Conservation (phyloP, 2,888 invertebrate species). For the Pristionchus japonicus region DNA sequence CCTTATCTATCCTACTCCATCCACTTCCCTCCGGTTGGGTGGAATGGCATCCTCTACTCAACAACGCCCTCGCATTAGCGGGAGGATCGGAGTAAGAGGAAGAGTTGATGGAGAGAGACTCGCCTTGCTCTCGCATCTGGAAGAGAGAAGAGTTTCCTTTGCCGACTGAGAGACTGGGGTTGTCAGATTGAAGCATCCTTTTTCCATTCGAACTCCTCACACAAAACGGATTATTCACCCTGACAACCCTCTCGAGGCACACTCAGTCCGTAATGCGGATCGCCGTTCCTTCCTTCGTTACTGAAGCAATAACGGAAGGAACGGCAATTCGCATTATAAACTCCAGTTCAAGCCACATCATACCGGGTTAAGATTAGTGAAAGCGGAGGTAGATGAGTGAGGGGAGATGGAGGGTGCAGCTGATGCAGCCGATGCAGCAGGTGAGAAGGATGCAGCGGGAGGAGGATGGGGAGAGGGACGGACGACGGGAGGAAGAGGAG, state of each 20-base stretch:
- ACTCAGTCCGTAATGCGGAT: too few relatives aligned
- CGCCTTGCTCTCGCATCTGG: neutral
- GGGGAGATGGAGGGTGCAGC: neutral
- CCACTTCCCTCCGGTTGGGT: neutral
- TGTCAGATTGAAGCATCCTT: too few relatives aligned
- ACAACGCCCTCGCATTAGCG: neutral
- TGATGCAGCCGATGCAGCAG: too few relatives aligned
- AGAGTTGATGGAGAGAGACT: neutral
- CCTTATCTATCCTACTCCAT: neutral
- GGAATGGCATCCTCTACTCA: neutral
- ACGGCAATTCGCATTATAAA: too few relatives aligned
- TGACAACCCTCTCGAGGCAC: neutral
- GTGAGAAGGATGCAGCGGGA: neutral
- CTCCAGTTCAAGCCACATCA: neutral
- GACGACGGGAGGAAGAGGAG: neutral
- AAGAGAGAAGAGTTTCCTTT: neutral
- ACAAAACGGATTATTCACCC: too few relatives aligned
- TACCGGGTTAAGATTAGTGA: slow-evolving; percentile 24
- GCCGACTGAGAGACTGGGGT: too few relatives aligned
- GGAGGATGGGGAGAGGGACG: neutral
- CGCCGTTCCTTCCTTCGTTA: too few relatives aligned
- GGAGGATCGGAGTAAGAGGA: neutral
- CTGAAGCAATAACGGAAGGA: too few relatives aligned
- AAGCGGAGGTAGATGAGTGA: neutral
- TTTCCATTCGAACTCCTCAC: too few relatives aligned